phyloP scores from a whole-genome alignment of 2,797 vertebrate species.

The Myotis planiceps region DNA sequence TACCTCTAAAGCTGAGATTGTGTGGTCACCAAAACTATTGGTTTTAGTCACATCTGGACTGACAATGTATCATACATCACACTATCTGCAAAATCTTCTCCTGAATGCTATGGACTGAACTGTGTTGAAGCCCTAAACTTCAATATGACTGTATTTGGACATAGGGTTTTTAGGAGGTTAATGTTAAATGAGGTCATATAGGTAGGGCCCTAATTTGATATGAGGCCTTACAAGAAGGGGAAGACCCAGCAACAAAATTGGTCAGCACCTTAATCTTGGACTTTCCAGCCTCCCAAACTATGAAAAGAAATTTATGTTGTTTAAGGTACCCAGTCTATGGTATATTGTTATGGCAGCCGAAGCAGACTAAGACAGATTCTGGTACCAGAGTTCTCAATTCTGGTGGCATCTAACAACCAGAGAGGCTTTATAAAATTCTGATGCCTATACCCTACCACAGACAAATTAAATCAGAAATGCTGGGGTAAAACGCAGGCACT shows the following conservation, averaged over 20 bases:
- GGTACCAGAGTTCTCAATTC: background rate
- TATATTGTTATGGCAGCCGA: background rate
- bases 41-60: background rate
- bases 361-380: background rate
- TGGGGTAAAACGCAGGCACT: background rate
- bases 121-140: background rate
- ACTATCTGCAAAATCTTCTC: background rate
- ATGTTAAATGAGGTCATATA: background rate
- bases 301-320: background rate
- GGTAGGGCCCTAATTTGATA: background rate
- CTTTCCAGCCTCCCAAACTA: background rate
- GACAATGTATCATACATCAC: background rate
- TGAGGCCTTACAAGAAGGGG: background rate
- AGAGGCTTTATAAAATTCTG: background rate
- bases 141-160: background rate
- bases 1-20: background rate
- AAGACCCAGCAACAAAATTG: background rate
- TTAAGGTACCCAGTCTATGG: background rate
- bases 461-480: background rate
- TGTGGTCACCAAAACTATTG: background rate
- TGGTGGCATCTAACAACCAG: background rate
- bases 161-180: background rate
- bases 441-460: background rate
- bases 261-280: background rate
- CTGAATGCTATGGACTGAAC: background rate